phyloP scores from a whole-genome alignment of 2,113 vertebrate species.

The Pollimyrus isidori region DNA sequence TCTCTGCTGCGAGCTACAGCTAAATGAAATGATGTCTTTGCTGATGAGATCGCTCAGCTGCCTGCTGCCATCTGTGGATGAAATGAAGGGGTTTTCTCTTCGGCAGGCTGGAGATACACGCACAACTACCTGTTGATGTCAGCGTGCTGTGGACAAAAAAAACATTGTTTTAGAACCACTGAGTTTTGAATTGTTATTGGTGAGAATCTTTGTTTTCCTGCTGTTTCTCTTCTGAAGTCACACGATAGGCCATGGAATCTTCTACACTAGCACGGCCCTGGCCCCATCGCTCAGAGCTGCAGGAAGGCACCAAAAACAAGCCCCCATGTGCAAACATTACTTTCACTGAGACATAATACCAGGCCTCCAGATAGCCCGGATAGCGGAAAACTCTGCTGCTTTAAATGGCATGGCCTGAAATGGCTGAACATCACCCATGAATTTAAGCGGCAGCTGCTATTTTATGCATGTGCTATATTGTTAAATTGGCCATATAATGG shows the following conservation, averaged over 20 bases:
- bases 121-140: neutral
- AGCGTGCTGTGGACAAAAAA: neutral
- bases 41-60: neutral
- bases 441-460: neutral
- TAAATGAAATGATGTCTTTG: neutral
- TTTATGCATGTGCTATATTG: neutral
- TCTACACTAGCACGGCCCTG: neutral
- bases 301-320: neutral
- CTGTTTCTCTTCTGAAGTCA: neutral
- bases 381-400: neutral
- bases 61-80: neutral
- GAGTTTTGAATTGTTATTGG: neutral
- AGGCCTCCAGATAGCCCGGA: neutral
- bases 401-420: neutral
- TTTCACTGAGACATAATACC: neutral
- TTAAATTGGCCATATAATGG: neutral
- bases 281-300: neutral
- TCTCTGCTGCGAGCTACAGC: neutral
- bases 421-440: neutral
- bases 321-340: neutral
- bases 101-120: neutral
- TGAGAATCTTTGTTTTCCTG: neutral
- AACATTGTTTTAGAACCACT: neutral
- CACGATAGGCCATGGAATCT: neutral
- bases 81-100: neutral